Evolutionary conservation across 2,888 invertebrate species (phyloP), one percentile per base, ranked within the genome.

Genomic region (Lampropteryx suffumata): DNA sequence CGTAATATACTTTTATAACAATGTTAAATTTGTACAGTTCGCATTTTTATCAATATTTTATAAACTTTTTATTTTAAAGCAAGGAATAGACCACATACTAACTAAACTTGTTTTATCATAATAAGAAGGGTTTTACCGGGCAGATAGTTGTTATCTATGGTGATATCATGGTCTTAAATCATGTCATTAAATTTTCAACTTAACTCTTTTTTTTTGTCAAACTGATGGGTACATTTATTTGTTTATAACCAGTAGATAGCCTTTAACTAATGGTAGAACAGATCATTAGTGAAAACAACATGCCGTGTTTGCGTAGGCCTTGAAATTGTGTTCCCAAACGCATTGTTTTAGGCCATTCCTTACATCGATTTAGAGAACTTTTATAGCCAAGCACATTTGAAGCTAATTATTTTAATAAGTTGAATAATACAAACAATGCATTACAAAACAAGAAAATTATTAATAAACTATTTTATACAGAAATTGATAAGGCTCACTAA

Each of bases 271-370:
- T 64, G 39, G 50, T 55, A 51, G 40, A 51, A 55, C 57, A 50
- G 32, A 14, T 14, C 44, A 49, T 54, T 54, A 69, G 65, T 65
- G 46, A 59, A 69, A 71, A 64, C 50, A 61, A 61, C 50, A 43
- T 51, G 57, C 51, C 42, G 41, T 55, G 50, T 53, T 52, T 64
- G 62, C 62, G 55, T 75, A 79, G 79, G 79, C 78, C 78, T 67
- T 57, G 55, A 60, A 58, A 59, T 65, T 48, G 57, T 64, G 64
- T 67, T 50, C 64, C 63, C 63, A 66, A 57, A 53, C 57, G 67
- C 63, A 58, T 61, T 57, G 44, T 65, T 55, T 69, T 78, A 79
- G 77, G 79, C 78, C 79, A 62, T 65, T 64, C 48, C 53, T 50
- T 56, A 59, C 49, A 51, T 55, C 44, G 33, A 55, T 36, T 55